Conservation (phyloP, 2,113 vertebrate species). For the Cathartes aura region DNA sequence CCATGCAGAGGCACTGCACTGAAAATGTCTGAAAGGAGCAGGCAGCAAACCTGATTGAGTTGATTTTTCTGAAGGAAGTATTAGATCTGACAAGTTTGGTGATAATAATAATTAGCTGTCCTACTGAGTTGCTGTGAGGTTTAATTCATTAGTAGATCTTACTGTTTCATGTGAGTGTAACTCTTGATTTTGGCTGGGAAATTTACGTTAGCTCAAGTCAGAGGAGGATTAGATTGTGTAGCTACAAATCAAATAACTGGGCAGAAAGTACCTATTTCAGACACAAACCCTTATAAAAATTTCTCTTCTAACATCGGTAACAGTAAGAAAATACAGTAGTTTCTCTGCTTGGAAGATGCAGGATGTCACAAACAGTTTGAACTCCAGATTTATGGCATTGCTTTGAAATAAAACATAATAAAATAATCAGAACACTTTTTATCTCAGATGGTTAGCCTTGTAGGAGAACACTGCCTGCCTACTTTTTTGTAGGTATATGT, state of each 20-base stretch:
- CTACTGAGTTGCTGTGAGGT: not conserved
- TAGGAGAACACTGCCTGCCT: not conserved
- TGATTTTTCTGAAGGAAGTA: not conserved
- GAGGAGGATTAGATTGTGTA: not conserved
- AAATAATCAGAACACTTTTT: not conserved
- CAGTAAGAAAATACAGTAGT: not conserved
- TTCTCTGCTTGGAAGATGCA: not conserved
- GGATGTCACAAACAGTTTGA: not conserved
- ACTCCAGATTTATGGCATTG: not conserved
- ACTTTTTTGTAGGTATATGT: not conserved
- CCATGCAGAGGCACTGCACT: rapidly evolving
- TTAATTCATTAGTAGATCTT: not conserved
- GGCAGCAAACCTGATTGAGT: not conserved
- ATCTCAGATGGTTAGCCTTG: not conserved
- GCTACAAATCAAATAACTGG: not conserved
- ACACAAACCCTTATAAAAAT: not conserved
- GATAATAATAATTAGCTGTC: not conserved
- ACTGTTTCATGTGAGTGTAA: not conserved
- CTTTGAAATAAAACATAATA: not conserved
- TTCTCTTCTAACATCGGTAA: not conserved
- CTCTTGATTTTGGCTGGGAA: not conserved
- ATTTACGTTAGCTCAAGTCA: not conserved
- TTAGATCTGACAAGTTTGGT: not conserved
- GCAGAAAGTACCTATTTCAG: not conserved
- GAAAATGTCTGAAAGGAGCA: not conserved